phyloP scores from a whole-genome alignment of 2,113 vertebrate genomes.

The Glaucidium brasilianum region DNA sequence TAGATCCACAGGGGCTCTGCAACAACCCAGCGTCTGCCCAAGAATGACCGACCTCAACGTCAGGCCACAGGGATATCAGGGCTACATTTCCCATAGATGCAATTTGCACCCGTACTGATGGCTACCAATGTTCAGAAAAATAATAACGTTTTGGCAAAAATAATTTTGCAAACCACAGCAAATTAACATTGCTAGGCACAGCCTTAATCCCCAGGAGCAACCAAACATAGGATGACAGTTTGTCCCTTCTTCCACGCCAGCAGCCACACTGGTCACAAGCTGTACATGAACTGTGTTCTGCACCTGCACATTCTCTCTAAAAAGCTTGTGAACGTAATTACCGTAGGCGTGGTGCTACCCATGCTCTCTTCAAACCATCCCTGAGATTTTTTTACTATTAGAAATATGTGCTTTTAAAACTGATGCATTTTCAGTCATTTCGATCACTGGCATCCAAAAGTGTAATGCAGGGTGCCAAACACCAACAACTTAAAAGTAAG shows the following conservation, averaged over 20 bases:
- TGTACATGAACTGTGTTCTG: not conserved
- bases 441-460: not conserved
- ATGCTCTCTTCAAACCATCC: not conserved
- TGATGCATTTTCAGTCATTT: not conserved
- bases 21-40: not conserved
- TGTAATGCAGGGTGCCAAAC: not conserved
- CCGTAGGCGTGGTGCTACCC: not conserved
- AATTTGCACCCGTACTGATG: not conserved
- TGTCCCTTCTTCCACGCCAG: not conserved
- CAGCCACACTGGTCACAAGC: not conserved
- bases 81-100: not conserved
- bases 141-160: not conserved
- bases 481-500: not conserved
- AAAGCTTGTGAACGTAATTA: not conserved
- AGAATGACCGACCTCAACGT: not conserved
- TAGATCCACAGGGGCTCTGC: not conserved
- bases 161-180: not conserved
- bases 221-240: not conserved
- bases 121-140: not conserved
- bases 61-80: not conserved
- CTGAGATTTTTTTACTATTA: not conserved
- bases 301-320: not conserved
- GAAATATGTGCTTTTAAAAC: not conserved
- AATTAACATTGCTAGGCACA: not conserved
- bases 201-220: not conserved